phyloP scores from a whole-genome alignment of 2,888 invertebrate genomes.

The Andrena praecox region DNA sequence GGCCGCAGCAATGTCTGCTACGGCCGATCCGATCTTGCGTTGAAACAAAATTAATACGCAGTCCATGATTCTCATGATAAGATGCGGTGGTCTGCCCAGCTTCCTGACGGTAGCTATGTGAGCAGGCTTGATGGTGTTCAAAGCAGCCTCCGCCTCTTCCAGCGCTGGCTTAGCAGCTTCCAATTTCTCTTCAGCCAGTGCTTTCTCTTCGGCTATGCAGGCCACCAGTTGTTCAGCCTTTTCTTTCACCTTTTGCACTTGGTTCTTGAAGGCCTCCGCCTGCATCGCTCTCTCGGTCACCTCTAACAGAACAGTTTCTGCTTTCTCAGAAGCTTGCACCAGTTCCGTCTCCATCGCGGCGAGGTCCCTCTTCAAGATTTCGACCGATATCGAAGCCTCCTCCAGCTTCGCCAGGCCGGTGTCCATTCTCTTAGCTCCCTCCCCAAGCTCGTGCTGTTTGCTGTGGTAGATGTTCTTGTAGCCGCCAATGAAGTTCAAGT shows the following conservation, averaged over 20 bases:
- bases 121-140: slow-evolving; percentile 98
- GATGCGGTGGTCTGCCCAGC: slow-evolving; percentile 96
- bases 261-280: slow-evolving; percentile 97
- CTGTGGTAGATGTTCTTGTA: slow-evolving; percentile 97
- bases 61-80: slow-evolving; percentile 99
- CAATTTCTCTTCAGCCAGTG: slow-evolving; percentile 95
- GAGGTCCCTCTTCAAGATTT: slow-evolving; percentile 95
- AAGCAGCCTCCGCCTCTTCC: slow-evolving; percentile 97
- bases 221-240: slow-evolving; percentile 96
- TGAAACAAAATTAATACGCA: slow-evolving; percentile 97
- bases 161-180: slow-evolving; percentile 98
- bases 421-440: slow-evolving; percentile 97
- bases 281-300: slow-evolving; percentile 97
- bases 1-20: slow-evolving; percentile 92
- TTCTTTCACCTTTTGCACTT: slow-evolving; percentile 98
- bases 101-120: slow-evolving; percentile 98
- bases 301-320: slow-evolving; percentile 94
- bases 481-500: slow-evolving; percentile 96
- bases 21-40: slow-evolving; percentile 91
- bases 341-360: slow-evolving; percentile 98
- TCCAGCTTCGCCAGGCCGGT: slow-evolving; percentile 97
- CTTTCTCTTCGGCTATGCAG: slow-evolving; percentile 95
- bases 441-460: slow-evolving; percentile 95
- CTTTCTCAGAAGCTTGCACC: slow-evolving; percentile 96
- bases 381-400: slow-evolving; percentile 97